Conservation (phyloP, 30 jellyfish, hydroid and myxozoan genomes). For the Nemopilema nomurai region DNA sequence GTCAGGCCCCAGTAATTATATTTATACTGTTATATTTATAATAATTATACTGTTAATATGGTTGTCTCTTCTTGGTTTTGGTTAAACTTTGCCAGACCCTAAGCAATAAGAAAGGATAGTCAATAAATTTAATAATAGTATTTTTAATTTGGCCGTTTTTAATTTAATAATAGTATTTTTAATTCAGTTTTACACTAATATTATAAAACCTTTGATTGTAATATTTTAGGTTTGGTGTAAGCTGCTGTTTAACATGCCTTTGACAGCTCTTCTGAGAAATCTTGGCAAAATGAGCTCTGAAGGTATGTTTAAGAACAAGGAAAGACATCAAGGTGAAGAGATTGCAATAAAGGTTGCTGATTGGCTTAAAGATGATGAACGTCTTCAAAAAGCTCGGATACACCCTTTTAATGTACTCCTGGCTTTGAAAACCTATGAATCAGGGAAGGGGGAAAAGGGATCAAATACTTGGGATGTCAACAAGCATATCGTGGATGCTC, state of each 20-base stretch:
- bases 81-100: too few species aligned
- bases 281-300: slow-evolving; percentile 75
- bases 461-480: slow-evolving; percentile 52
- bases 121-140: too few species aligned
- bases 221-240: slow-evolving; percentile 63
- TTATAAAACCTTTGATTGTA: too few species aligned
- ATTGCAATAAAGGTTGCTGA: slow-evolving; percentile 16
- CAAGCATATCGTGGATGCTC: slow-evolving; percentile 18
- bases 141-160: too few species aligned
- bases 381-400: slow-evolving; percentile 60
- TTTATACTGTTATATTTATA: too few species aligned
- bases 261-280: slow-evolving; percentile 67
- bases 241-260: slow-evolving; percentile 56
- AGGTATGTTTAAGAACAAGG: slow-evolving; percentile 57
- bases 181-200: too few species aligned
- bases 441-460: slow-evolving; percentile 53
- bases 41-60: too few species aligned
- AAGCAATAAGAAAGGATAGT: too few species aligned
- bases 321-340: slow-evolving; percentile 27
- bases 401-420: slow-evolving; percentile 72
- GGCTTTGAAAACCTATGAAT: slow-evolving; percentile 56
- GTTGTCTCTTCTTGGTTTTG: too few species aligned
- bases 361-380: slow-evolving; percentile 47
- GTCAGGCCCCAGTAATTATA: too few species aligned
- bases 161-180: too few species aligned